Base-by-base conservation (phyloP, 1,140 invertebrate genomes). In the Araneus ventricosus region DNA sequence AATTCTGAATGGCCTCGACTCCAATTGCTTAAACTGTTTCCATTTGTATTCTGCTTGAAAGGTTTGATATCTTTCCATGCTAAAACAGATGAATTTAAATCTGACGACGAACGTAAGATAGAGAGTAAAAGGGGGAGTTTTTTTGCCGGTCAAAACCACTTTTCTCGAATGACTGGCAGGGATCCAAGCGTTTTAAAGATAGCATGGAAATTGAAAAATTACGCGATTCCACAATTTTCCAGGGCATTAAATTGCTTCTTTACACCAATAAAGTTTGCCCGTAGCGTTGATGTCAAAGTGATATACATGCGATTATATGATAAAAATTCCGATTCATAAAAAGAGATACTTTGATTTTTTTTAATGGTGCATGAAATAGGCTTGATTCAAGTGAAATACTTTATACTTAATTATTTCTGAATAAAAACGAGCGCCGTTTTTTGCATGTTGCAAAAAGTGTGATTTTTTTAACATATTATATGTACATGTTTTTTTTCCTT, bases 1-100 rank as follows among this genome's bases (percentile, higher is more conserved):
- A 34, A 75, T 20, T 75, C 70, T 75, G 17, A 75, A 75, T 75
- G 30, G 30, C 70, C 20, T 34, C 14, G 27, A 34, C 30, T 75
- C 20, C 70, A 75, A 75, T 75, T 75, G 34, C 70, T 75, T 34
- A 75, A 75, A 75, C 6, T 75, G 70, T 37, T 34, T 75, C 70
- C 34, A 75, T 75, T 37, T 75, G 34, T 75, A 75, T 75, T 75
- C 70, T 37, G 70, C 70, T 75, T 75, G 34, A 75, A 75, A 75
- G 70, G 14, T 75, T 75, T 75, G 30, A 75, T 75, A 75, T 75
- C 70, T 75, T 75, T 75, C 70, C 70, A 75, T 75, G 70, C 70
- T 75, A 75, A 75, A 75, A 37, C 70, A 75, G 70, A 75, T 75
- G 70, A 75, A 75, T 75, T 75, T 75, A 75, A 75, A 75, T 75